A percentile compares a stretch with the other conserved stretches of the same genome.
Conservation (phyloP, 92 coral and sea anemone species). For the Virgularia gustaviana region DNA sequence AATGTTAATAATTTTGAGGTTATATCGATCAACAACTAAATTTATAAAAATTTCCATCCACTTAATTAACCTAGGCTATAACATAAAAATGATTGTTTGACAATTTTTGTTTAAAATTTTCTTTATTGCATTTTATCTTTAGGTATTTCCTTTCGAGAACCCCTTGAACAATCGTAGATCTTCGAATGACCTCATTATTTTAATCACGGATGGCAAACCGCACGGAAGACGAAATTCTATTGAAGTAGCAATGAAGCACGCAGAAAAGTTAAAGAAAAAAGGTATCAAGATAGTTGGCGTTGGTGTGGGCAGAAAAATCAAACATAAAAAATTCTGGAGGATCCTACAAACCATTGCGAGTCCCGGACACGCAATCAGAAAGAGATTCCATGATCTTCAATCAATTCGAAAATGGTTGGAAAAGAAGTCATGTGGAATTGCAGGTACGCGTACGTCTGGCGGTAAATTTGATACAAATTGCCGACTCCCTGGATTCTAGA, state of each 20-base stretch:
- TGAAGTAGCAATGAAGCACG: background rate
- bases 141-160: background rate
- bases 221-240: background rate
- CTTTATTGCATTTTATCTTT: no score
- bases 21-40: no score
- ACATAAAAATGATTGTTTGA: no score
- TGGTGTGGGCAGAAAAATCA: background rate
- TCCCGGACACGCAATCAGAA: conserved; percentile 10
- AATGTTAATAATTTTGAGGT: no score
- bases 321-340: background rate
- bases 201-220: conserved; percentile 7
- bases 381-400: background rate
- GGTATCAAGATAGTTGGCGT: conserved; percentile 7
- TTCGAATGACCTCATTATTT: background rate
- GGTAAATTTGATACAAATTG: background rate
- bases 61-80: no score
- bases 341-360: background rate
- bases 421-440: background rate
- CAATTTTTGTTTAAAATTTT: no score
- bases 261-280: background rate
- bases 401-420: background rate
- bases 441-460: background rate
- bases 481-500: no score
- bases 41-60: no score
- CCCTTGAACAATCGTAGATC: background rate